Conservation (phyloP, 2,888 invertebrate species). For the Ommatoiulus sabulosus region DNA sequence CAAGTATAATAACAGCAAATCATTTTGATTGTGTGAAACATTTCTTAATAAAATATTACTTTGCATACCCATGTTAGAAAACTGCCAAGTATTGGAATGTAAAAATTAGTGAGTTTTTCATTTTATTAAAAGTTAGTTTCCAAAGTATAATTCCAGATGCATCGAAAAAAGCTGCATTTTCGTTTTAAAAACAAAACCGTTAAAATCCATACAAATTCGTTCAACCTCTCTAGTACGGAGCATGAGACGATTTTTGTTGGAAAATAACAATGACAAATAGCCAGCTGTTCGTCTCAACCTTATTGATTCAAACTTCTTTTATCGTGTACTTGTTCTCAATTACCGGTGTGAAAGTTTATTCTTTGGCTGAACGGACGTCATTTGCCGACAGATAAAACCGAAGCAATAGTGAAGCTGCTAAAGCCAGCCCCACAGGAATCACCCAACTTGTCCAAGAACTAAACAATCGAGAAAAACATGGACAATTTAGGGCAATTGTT, state of each 20-base stretch:
- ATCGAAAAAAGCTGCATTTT: neutral
- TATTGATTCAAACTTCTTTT: neutral
- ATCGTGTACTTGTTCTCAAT: neutral
- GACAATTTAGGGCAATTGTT: neutral
- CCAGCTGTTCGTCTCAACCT: neutral
- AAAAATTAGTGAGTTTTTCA: constrained; percentile 11
- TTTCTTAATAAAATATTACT: constrained; percentile 32
- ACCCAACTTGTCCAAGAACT: constrained; percentile 66
- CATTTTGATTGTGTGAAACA: neutral
- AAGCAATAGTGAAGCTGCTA: constrained; percentile 65
- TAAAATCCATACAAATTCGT: neutral
- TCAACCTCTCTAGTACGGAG: neutral
- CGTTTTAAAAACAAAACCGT: constrained; percentile 16
- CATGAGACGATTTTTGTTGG: constrained; percentile 13
- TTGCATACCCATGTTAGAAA: constrained; percentile 27
- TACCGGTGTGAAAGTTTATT: neutral
- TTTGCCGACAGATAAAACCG: constrained; percentile 64
- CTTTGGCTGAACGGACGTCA: constrained; percentile 53
- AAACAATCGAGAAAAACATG: neutral
- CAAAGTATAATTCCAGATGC: neutral
- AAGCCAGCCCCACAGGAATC: constrained; percentile 65
- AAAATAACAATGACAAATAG: neutral
- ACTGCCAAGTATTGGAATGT: constrained; percentile 27
- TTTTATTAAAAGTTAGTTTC: constrained; percentile 34
- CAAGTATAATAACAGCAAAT: neutral